Percentiles rank a stretch among this genome's conserved stretches.
Evolutionary conservation across 2,888 invertebrate species (phyloP).

Genomic region (Ophion slaviceki): DNA sequence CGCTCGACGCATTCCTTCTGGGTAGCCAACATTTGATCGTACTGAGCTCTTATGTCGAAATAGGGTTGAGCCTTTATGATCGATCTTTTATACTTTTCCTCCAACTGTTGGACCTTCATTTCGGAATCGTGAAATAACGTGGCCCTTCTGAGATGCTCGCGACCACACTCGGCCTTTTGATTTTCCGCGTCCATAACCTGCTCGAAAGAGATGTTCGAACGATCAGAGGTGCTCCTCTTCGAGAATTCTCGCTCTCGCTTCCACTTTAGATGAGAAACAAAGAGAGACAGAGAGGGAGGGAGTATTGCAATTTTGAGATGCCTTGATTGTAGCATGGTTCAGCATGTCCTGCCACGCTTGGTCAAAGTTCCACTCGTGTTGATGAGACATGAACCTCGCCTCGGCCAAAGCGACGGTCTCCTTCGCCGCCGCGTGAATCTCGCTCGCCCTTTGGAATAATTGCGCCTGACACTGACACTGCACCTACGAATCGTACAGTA

Average conservation of each 20-base stretch:
- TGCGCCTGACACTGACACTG: slow-evolving; percentile 96
- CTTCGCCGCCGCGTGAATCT: slow-evolving; percentile 96
- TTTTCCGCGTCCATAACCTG: slow-evolving; percentile 97
- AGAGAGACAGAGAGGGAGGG: not conserved
- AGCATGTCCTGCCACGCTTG: slow-evolving; percentile 99
- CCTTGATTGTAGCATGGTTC: slow-evolving; percentile 97
- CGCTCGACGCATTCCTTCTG: slow-evolving; percentile 94
- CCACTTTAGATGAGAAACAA: not conserved
- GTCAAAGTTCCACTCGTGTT: slow-evolving; percentile 95
- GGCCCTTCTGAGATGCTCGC: slow-evolving; percentile 93
- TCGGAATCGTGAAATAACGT: slow-evolving; percentile 92
- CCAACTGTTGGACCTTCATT: slow-evolving; percentile 91
- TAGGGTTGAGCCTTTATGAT: slow-evolving; percentile 95
- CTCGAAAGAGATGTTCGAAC: not conserved
- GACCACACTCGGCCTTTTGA: slow-evolving; percentile 94
- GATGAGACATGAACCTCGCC: slow-evolving; percentile 89
- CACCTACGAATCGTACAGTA: slow-evolving; percentile 78
- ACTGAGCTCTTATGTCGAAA: slow-evolving; percentile 95
- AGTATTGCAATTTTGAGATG: slow-evolving; percentile 75
- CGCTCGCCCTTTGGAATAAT: slow-evolving; percentile 95
- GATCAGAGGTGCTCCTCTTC: not conserved
- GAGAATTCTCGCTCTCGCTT: not conserved
- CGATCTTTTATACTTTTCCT: slow-evolving; percentile 92
- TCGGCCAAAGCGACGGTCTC: slow-evolving; percentile 97
- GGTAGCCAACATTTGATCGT: slow-evolving; percentile 93